phyloP scores from a whole-genome alignment of 2,113 vertebrate species.

The Calidris pygmaea region DNA sequence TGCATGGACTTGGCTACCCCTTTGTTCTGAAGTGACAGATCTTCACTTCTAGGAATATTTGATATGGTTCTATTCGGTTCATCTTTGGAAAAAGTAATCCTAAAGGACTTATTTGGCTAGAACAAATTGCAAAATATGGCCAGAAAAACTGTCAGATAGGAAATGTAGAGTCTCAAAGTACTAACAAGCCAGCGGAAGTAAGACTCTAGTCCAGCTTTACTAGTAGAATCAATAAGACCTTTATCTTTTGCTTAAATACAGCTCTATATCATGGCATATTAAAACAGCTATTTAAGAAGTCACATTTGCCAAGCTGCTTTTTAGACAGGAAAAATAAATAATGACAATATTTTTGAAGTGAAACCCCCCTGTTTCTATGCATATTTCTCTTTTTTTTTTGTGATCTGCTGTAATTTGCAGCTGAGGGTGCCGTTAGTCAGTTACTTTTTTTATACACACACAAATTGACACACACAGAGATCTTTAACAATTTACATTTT shows the following conservation, averaged over 20 bases:
- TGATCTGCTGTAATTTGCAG: not conserved
- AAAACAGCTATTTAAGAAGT: not conserved
- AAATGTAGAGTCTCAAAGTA: not conserved
- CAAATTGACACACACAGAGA: not conserved
- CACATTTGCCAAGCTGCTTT: not conserved
- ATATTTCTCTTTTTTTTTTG: not conserved
- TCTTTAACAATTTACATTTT: constrained; percentile 12
- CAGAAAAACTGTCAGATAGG: not conserved
- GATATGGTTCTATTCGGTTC: not conserved
- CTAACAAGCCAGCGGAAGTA: not conserved
- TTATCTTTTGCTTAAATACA: not conserved
- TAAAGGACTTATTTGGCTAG: not conserved
- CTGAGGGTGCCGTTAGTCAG: not conserved
- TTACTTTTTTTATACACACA: not conserved
- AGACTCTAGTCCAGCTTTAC: not conserved
- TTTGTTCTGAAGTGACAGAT: not conserved
- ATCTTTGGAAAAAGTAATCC: constrained; percentile 10
- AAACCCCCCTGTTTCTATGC: not conserved
- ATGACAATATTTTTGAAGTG: not conserved
- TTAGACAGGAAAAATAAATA: not conserved
- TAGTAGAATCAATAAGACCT: constrained; percentile 1
- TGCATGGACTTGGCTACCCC: not conserved
- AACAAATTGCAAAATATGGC: not conserved
- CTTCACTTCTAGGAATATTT: not conserved
- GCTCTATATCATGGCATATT: not conserved